Percentiles rank a stretch among this genome's conserved stretches.
Conservation (phyloP, 2,888 invertebrate species). For the Aphidoletes aphidimyza region DNA sequence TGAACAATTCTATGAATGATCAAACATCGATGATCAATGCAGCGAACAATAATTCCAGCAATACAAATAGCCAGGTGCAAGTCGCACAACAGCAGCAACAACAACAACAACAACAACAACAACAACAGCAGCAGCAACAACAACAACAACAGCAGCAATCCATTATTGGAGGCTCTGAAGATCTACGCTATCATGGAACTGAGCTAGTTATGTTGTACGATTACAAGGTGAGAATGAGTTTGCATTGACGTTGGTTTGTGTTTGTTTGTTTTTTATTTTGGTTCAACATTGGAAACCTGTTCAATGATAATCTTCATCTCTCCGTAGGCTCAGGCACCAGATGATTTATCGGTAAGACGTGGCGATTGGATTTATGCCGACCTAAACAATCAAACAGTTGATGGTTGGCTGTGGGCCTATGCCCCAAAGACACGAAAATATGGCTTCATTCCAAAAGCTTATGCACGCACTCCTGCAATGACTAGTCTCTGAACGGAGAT, state of each 20-base stretch:
- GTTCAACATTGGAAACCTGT: background rate
- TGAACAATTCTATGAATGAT: conserved; percentile 58
- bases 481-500: conserved; percentile 70
- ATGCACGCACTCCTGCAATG: conserved; percentile 91
- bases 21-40: conserved; percentile 55
- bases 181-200: conserved; percentile 85
- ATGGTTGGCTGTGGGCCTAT: conserved; percentile 95
- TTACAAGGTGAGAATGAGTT: conserved; percentile 75
- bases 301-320: background rate
- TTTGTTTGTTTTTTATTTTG: background rate
- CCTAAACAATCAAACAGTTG: conserved; percentile 90
- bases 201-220: conserved; percentile 95
- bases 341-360: conserved; percentile 88
- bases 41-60: background rate
- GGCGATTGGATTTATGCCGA: conserved; percentile 97
- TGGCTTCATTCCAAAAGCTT: conserved; percentile 95
- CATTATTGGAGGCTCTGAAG: conserved; percentile 68
- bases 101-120: conserved; percentile 55
- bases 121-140: background rate
- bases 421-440: conserved; percentile 92
- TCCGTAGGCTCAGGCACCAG: conserved; percentile 90
- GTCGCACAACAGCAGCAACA: conserved; percentile 55
- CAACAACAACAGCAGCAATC: conserved; percentile 58
- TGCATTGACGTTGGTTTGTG: background rate
- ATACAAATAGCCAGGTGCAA: conserved; percentile 57